Base-by-base conservation (phyloP, 2,888 invertebrate genomes). In the Apamea anceps region DNA sequence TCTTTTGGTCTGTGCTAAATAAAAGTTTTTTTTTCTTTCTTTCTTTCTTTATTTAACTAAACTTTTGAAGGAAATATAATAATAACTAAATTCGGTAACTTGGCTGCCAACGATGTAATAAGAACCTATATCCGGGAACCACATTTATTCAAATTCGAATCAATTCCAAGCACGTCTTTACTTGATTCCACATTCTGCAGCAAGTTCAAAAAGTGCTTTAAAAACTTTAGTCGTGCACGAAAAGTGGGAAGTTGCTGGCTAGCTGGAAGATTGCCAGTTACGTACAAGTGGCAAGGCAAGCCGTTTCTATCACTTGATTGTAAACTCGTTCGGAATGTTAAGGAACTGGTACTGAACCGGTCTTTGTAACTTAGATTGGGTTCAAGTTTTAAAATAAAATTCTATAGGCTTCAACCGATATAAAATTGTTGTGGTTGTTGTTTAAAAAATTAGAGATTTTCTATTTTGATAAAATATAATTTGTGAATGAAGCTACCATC, bases 241-340 rank as follows among this genome's bases (percentile, higher is more conserved):
- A 67, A 67, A 85, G 48, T 75, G n/a, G 66, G n/a, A 78, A 78
- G 48, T 54, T 42, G 62, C 66, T 72, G 18, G 45, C 42, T 65
- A 15, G 8, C 57, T 76, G 78, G 77, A 32, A 63, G 28, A 6
- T 63, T 74, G 85, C 85, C 85, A 85, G 78, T 65, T 65, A 37
- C 63, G 8, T 42, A 28, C 70, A 71, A 77, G 51, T 21, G 62
- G 72, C 73, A n/a, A 45, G 70, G 72, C 63, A 72, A 81, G 66
- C 75, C 15, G 54, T 77, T 79, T 65, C 76, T 85, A 77, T 85
- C 86, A 75, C 75, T 82, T 85, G 75, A 85, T 85, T 85, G 79
- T 75, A 77, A 70, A 85, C 83, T 79, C 70, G n/a, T 32, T 51
- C n/a, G 18, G 85, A 85, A 85, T 85, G 25, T 73, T 75, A 85